Conservation (phyloP, 2,797 vertebrate genomes). For the Moxostoma hubbsi region DNA sequence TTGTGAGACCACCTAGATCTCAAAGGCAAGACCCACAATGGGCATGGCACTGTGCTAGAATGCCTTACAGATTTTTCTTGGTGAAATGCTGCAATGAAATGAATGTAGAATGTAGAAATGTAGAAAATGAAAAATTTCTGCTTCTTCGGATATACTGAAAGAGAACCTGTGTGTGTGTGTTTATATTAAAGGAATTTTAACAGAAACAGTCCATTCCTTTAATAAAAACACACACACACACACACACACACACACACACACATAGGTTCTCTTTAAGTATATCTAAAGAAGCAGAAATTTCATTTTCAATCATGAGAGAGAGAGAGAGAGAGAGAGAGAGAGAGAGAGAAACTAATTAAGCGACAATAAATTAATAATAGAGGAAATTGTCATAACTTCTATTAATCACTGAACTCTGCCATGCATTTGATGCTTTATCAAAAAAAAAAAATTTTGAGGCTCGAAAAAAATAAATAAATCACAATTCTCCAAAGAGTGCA, state of each 20-base stretch:
- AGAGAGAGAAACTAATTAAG: constrained; percentile 65
- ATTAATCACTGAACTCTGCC: constrained; percentile 57
- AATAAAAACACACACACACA: too few relatives aligned
- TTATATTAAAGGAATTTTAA: neutral
- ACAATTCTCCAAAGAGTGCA: constrained; percentile 69
- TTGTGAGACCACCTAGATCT: constrained; percentile 30
- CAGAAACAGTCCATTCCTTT: neutral
- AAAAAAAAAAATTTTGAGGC: constrained; percentile 64
- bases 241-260: too few relatives aligned
- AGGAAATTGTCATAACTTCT: constrained; percentile 65
- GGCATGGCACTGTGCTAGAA: too few relatives aligned
- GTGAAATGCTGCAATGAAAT: neutral
- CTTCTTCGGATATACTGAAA: too few relatives aligned
- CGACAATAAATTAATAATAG: constrained; percentile 69
- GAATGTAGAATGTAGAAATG: too few relatives aligned
- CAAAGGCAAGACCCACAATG: neutral
- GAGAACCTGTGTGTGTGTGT: too few relatives aligned
- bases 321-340: neutral
- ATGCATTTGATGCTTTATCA: constrained; percentile 65
- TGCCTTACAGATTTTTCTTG: neutral
- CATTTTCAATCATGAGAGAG: too few relatives aligned
- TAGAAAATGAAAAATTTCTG: too few relatives aligned
- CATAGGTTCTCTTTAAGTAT: too few relatives aligned
- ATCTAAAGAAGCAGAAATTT: too few relatives aligned
- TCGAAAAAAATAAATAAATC: constrained; percentile 64